Percentiles rank a stretch among this genome's conserved stretches.
These are phyloP conservation scores for Triplophysa dalaica DNA, from an alignment of 2,113 vertebrate genomes.

Conservation along the genomic window DNA sequence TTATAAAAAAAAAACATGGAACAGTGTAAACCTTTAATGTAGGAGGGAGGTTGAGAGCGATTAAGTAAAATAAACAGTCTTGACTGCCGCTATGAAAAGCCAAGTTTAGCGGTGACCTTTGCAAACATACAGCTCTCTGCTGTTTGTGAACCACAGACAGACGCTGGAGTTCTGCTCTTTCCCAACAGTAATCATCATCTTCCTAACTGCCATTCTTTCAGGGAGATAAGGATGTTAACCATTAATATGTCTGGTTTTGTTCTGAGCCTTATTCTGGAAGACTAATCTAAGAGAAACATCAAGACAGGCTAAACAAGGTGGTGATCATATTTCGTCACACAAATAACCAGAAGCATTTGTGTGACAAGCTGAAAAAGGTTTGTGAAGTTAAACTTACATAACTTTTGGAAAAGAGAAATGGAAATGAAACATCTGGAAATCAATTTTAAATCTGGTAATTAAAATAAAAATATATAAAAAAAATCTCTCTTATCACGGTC, in stretches of 20 bases:
- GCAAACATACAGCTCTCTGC: conserved; percentile 30
- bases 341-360: background rate
- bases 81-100: background rate
- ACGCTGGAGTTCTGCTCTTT: conserved; percentile 49
- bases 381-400: background rate
- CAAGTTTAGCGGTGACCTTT: conserved; percentile 40
- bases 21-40: background rate
- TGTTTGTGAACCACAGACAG: conserved; percentile 53
- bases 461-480: background rate
- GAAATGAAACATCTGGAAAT: conserved; percentile 20
- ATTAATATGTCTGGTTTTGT: background rate
- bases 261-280: conserved; percentile 36
- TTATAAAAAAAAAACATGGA: background rate
- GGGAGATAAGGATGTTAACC: conserved; percentile 40
- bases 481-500: background rate
- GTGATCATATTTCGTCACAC: conserved; percentile 2
- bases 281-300: conserved; percentile 8
- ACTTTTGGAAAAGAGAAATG: background rate
- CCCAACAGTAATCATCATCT: conserved; percentile 4
- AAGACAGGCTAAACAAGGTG: background rate
- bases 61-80: conserved; percentile 52
- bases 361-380: conserved; percentile 10
- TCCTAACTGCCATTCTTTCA: conserved; percentile 4
- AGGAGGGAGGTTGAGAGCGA: conserved; percentile 16
- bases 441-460: background rate